phyloP scores from a whole-genome alignment of 92 coral and sea anemone genomes.

The Porites divaricata region DNA sequence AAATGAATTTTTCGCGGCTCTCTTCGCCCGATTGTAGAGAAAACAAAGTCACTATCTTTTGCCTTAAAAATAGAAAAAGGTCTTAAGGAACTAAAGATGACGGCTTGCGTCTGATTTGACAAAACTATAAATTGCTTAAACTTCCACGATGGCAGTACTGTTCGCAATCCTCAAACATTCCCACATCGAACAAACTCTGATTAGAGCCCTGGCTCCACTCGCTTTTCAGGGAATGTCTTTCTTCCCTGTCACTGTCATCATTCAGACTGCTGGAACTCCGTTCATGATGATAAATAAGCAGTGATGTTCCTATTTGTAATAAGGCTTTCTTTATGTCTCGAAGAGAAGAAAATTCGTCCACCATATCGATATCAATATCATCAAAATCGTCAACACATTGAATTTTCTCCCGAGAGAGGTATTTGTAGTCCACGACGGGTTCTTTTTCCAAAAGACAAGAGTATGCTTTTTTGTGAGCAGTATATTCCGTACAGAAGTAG shows the following conservation, averaged over 20 bases:
- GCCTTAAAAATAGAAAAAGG: too few species aligned
- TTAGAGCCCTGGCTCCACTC: slow-evolving; percentile 26
- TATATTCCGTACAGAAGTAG: neutral
- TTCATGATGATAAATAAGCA: neutral
- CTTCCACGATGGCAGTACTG: neutral
- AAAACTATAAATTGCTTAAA: too few species aligned
- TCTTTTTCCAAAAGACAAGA: neutral
- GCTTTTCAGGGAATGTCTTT: slow-evolving; percentile 3
- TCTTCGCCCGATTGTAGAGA: too few species aligned
- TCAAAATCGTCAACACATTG: slow-evolving; percentile 1
- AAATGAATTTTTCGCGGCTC: too few species aligned
- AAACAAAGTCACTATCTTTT: too few species aligned
- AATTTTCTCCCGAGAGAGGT: neutral
- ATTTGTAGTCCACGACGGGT: neutral
- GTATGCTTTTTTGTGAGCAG: neutral
- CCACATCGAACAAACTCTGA: neutral
- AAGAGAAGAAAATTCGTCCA: slow-evolving; percentile 36
- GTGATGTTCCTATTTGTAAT: slow-evolving; percentile 15
- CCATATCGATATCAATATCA: slow-evolving; percentile 21
- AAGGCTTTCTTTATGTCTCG: slow-evolving; percentile 10
- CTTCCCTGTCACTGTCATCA: slow-evolving; percentile 12
- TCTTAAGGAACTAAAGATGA: too few species aligned
- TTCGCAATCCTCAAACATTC: neutral
- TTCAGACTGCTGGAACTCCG: slow-evolving; percentile 25
- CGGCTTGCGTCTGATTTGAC: too few species aligned